phyloP scores from a whole-genome alignment of 2,797 vertebrate genomes.

The Clarias platycephalus region DNA sequence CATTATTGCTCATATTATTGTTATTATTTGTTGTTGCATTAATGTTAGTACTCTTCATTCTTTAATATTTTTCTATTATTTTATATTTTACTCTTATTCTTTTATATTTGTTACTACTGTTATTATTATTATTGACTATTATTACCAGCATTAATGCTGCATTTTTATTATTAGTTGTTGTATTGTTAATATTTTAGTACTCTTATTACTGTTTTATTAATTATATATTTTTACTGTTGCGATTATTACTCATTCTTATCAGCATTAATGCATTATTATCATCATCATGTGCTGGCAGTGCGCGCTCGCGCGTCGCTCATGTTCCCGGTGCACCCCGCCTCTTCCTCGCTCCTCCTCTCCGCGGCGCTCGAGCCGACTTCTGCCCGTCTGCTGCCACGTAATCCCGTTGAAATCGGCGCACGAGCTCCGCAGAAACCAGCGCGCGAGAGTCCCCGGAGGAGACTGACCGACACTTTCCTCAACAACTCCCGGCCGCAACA shows the following conservation, averaged over 20 bases:
- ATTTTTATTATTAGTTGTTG: too few species aligned
- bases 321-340: background rate
- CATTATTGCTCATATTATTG: background rate
- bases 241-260: background rate
- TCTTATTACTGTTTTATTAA: too few species aligned
- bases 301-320: slow-evolving; percentile 1
- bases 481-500: too few species aligned
- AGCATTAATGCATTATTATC: background rate
- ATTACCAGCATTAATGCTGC: too few species aligned
- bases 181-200: too few species aligned
- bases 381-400: slow-evolving; percentile 28
- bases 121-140: background rate
- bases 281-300: background rate
- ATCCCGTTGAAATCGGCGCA: slow-evolving; percentile 20
- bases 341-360: slow-evolving; percentile 1
- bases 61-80: background rate
- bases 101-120: background rate
- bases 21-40: background rate
- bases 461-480: background rate
- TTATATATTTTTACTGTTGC: background rate
- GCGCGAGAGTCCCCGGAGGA: background rate
- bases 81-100: background rate
- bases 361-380: slow-evolving; percentile 3
- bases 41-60: background rate
- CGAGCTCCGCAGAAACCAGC: background rate